phyloP scores from a whole-genome alignment of 2,888 invertebrate genomes.

The Archips crataeganus region DNA sequence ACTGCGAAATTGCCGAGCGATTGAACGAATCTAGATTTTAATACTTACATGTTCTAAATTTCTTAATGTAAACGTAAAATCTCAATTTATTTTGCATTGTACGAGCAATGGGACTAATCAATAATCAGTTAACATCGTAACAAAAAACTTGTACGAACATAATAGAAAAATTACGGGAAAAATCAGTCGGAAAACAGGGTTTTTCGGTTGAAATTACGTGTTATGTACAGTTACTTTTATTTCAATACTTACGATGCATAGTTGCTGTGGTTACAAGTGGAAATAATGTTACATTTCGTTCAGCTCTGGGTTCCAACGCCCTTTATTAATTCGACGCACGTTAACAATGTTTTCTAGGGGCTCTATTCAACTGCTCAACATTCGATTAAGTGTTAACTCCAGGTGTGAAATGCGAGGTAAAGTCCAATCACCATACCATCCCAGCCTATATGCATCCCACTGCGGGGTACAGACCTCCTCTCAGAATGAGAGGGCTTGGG shows the following conservation, averaged over 20 bases:
- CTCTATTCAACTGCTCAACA: not conserved
- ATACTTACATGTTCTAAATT: not conserved
- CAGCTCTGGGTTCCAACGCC: not conserved
- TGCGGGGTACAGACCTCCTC: no score
- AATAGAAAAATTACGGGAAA: not conserved
- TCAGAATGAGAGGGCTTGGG: no score
- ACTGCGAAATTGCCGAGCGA: not conserved
- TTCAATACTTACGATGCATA: not conserved
- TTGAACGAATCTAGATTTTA: not conserved
- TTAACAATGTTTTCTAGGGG: not conserved
- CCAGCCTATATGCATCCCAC: no score
- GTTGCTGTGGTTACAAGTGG: not conserved
- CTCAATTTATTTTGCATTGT: not conserved
- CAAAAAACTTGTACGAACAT: not conserved
- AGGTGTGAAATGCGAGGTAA: no score
- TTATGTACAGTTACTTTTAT: not conserved
- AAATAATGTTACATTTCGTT: conserved; percentile 3
- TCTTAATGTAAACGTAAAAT: not conserved
- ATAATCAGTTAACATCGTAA: not conserved
- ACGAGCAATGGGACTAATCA: not conserved
- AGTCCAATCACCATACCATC: no score
- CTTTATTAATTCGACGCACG: conserved; percentile 5
- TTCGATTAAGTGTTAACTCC: not conserved
- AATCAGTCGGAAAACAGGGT: not conserved
- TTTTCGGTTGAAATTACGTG: not conserved